phyloP scores from a whole-genome alignment of 2,888 invertebrate species.

The Parelbella ahira region DNA sequence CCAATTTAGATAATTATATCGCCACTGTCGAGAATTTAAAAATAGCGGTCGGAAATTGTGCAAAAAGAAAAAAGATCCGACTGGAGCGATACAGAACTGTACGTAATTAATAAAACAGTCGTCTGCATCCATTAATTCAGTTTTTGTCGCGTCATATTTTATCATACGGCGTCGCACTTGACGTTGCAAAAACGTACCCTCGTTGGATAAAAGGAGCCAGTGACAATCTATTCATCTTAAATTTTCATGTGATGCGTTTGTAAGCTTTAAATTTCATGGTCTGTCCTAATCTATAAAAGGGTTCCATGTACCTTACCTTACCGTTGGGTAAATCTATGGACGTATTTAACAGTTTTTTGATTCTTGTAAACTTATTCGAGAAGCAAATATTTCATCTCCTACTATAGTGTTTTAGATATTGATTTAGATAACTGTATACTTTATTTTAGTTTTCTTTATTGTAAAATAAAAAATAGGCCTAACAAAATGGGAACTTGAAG shows the following conservation, averaged over 20 bases:
- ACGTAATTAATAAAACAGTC: slow-evolving; percentile 52
- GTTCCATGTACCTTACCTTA: no score
- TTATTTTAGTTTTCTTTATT: no score
- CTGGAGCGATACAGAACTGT: slow-evolving; percentile 32
- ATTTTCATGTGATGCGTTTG: slow-evolving; percentile 14
- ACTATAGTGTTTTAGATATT: no score
- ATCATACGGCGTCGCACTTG: slow-evolving; percentile 38
- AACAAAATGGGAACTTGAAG: no score
- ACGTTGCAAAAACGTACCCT: slow-evolving; percentile 38
- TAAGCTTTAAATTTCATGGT: no score
- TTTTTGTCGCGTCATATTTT: slow-evolving; percentile 56
- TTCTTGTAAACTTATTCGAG: no score
- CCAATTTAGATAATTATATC: slow-evolving; percentile 4
- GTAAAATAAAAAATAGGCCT: no score
- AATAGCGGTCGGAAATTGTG: slow-evolving; percentile 13
- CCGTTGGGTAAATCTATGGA: no score
- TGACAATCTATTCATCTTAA: slow-evolving; percentile 51
- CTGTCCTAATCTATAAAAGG: no score
- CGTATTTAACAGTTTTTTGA: no score
- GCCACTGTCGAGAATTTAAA: slow-evolving; percentile 6
- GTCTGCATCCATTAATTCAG: slow-evolving; percentile 53
- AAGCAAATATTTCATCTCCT: no score
- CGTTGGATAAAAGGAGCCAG: slow-evolving; percentile 39
- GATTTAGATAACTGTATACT: no score
- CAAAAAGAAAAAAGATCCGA: slow-evolving; percentile 10